Percentiles rank a stretch among this genome's conserved stretches.
These are phyloP conservation scores for Priocnemis perturbator DNA, from an alignment of 2,888 invertebrate species.

Conservation along the genomic window DNA sequence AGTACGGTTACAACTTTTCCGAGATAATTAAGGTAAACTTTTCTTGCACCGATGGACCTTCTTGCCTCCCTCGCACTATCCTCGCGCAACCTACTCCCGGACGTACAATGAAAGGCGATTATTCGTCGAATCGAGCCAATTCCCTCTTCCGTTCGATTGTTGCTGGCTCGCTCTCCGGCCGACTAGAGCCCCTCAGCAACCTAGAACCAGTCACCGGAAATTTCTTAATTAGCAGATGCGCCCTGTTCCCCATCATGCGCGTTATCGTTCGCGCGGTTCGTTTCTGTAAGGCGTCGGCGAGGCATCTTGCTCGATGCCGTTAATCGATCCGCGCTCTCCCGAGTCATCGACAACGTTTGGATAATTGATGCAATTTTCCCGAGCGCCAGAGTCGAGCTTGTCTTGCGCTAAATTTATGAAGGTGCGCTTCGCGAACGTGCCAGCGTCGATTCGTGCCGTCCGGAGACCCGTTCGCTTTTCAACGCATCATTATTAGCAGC, in stretches of 20 bases:
- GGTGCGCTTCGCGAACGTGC: too few relatives aligned
- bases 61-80: background rate
- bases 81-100: background rate
- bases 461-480: too few relatives aligned
- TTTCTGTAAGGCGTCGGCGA: background rate
- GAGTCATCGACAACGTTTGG: background rate
- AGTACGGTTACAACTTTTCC: too few relatives aligned
- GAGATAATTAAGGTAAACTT: background rate
- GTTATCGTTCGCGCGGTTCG: background rate
- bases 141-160: background rate
- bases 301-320: background rate
- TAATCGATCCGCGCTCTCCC: background rate
- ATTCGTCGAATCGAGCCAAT: background rate
- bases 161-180: background rate
- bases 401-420: background rate
- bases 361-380: background rate
- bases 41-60: background rate
- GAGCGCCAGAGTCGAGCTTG: conserved; percentile 1
- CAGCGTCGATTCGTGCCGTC: too few relatives aligned
- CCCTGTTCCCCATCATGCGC: background rate
- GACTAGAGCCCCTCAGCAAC: background rate
- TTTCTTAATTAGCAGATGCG: conserved; percentile 3
- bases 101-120: conserved; percentile 1
- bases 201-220: background rate
- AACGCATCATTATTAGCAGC: too few relatives aligned